Percentiles rank a stretch among this genome's conserved stretches.
Conservation (phyloP, 2,888 invertebrate genomes). For the Torymus tubicola region DNA sequence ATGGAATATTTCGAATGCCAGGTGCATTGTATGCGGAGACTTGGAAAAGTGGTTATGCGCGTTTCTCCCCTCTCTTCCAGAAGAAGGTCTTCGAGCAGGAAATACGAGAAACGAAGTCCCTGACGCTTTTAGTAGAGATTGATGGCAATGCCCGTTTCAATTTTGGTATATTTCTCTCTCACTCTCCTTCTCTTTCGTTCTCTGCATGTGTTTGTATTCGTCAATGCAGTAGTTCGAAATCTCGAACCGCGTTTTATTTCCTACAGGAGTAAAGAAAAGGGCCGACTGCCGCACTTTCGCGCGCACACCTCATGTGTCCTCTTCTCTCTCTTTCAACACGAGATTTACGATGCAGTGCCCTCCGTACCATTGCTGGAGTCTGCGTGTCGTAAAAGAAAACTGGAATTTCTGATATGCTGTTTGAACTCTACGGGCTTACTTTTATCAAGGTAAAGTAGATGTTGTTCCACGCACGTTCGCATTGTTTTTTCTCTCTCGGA, state of each 20-base stretch:
- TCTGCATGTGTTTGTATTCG: conserved; percentile 9
- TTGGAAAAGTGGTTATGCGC: conserved; percentile 12
- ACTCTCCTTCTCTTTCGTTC: neutral
- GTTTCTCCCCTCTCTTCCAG: too few species aligned
- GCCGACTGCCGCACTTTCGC: neutral
- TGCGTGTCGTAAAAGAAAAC: conserved; percentile 47
- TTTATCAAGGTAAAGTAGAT: conserved; percentile 59
- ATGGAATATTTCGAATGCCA: conserved; percentile 35
- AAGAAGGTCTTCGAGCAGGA: neutral
- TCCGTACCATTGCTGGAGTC: neutral
- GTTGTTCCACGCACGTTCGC: neutral
- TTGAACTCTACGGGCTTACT: conserved; percentile 37
- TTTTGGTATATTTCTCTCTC: conserved; percentile 5
- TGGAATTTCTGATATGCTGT: conserved; percentile 52
- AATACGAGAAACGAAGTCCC: neutral
- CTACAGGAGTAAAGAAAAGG: conserved; percentile 12
- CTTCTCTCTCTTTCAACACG: conserved; percentile 20
- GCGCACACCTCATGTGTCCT: neutral
- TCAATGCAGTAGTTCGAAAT: neutral
- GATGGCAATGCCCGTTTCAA: conserved; percentile 42
- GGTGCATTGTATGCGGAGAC: conserved; percentile 18
- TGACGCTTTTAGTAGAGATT: conserved; percentile 48
- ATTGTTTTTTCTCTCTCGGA: neutral
- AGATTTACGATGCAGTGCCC: conserved; percentile 44
- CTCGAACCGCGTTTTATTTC: conserved; percentile 43